Conservation (phyloP, 2,888 invertebrate genomes). For the Pandemis heparana region DNA sequence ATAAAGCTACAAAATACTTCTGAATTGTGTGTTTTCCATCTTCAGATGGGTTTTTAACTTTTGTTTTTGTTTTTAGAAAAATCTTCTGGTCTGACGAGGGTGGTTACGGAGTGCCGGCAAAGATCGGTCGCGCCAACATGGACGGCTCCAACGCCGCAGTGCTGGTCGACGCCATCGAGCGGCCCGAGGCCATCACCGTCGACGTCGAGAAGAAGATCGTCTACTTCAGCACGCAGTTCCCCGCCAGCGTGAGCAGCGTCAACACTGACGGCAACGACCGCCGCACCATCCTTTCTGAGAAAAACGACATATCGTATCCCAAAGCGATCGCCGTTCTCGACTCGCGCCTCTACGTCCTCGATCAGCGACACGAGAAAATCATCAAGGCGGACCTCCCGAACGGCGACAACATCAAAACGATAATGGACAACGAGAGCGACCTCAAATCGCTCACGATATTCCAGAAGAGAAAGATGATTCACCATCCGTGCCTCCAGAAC, state of each 20-base stretch:
- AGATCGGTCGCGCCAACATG: slow-evolving; percentile 97
- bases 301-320: slow-evolving; percentile 91
- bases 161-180: slow-evolving; percentile 89
- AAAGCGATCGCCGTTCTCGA: slow-evolving; percentile 93
- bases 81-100: slow-evolving; percentile 99
- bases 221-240: slow-evolving; percentile 94
- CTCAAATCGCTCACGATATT: slow-evolving; percentile 95
- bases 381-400: slow-evolving; percentile 93
- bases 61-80: slow-evolving; percentile 81
- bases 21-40: background rate
- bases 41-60: background rate
- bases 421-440: slow-evolving; percentile 95
- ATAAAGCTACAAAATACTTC: background rate
- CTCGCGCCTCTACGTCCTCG: slow-evolving; percentile 93
- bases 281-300: slow-evolving; percentile 88
- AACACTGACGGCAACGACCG: slow-evolving; percentile 90
- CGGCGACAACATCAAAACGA: slow-evolving; percentile 90
- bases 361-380: slow-evolving; percentile 95
- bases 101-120: slow-evolving; percentile 94
- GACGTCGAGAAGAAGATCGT: slow-evolving; percentile 93
- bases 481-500: slow-evolving; percentile 93
- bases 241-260: slow-evolving; percentile 89
- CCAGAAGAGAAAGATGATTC: slow-evolving; percentile 92
- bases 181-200: slow-evolving; percentile 94
- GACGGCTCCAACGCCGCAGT: slow-evolving; percentile 94